Base-by-base conservation (phyloP, 2,888 invertebrate species). In the Drosophila quinaria region DNA sequence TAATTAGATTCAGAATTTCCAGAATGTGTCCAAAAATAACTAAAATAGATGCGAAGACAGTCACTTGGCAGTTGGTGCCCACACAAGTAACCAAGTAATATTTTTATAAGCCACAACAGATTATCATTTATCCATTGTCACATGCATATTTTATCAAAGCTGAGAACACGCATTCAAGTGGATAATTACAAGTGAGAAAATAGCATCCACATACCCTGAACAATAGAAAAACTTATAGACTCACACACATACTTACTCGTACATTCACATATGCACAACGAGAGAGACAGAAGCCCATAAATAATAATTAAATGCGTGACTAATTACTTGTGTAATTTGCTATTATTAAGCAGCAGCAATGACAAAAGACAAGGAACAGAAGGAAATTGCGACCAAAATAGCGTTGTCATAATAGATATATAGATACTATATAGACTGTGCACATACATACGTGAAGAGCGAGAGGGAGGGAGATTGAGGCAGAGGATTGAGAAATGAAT, bases 271-370 rank as follows among this genome's bases (percentile, higher is more conserved):
- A 33, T 42, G 44, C 37, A 42, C 31, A 55, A 8, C 29, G 8
- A 8, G 29, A 29, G 35, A 60, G 37, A 60, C 33, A 49, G 42
- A 66, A 74, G 37, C 52, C 66, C 75, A 88, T 88, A 89, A 88
- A 89, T 89, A 90, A 87, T 89, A 89, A 89, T 87, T 80, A 90
- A 85, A 89, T 86, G 87, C 86, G 86, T 89, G 90, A 89, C 89
- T 90, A 90, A 90, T 89, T 89, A 87, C 85, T 89, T 87, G 89
- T 83, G 88, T 89, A 90, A 89, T 89, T 83, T 87, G 86, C 78
- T 74, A 85, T 89, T 89, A 89, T 89, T 89, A 85, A 76, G 70
- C 79, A 63, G 46, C 60, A 64, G 37, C 46, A 54, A 51, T 51
- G 47, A 73, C 70, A 75, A 70, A 68, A 65, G 62, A 54, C 62